Conservation (phyloP, 2,797 vertebrate species). For the Acrocephalus scirpaceus region DNA sequence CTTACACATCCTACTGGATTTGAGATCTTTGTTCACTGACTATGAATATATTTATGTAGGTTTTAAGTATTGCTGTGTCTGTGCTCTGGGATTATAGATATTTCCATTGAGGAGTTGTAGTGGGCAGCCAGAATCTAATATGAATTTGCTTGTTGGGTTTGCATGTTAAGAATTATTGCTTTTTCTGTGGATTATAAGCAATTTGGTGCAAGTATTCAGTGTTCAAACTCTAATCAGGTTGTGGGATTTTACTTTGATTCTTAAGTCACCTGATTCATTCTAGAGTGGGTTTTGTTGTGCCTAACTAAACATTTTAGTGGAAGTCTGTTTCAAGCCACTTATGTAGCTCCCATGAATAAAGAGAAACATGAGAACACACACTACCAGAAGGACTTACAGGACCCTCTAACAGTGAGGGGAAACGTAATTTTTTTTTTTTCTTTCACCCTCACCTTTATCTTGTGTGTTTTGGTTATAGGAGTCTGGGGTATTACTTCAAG, state of each 20-base stretch:
- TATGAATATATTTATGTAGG: background rate
- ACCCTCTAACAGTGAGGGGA: background rate
- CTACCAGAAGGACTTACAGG: background rate
- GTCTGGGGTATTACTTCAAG: background rate
- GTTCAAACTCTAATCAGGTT: background rate
- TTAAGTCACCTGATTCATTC: background rate
- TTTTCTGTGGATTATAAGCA: background rate
- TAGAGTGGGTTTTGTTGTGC: background rate
- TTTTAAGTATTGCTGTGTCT: background rate
- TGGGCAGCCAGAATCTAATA: background rate
- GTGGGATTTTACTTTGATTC: background rate
- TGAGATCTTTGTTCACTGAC: conserved; percentile 9
- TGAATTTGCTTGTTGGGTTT: background rate
- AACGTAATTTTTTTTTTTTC: background rate
- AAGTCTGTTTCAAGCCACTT: background rate
- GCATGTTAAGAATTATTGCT: background rate
- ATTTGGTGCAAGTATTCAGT: background rate
- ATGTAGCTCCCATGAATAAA: background rate
- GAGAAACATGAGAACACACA: background rate
- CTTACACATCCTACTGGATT: conserved; percentile 9
- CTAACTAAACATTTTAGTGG: background rate
- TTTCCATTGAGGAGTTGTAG: background rate
- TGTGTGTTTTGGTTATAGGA: background rate
- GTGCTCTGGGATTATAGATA: background rate
- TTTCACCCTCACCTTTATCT: background rate